phyloP scores from a whole-genome alignment of 2,888 invertebrate genomes.

The Diplolepis rosae region DNA sequence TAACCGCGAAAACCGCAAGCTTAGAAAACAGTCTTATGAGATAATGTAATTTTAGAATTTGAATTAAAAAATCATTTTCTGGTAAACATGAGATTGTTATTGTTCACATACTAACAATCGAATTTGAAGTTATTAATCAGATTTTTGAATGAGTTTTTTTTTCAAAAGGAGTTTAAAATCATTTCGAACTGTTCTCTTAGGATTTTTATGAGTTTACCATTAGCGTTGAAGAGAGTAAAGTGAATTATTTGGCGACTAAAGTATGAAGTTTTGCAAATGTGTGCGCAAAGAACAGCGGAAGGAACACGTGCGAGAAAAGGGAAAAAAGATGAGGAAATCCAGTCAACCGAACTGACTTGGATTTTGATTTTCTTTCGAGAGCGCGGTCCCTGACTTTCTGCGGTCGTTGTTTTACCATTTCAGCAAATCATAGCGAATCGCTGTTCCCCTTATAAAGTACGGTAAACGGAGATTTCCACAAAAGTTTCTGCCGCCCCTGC shows the following conservation, averaged over 20 bases:
- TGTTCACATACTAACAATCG: not conserved
- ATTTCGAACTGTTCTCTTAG: not conserved
- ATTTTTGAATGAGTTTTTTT: not conserved
- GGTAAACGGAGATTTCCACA: slow-evolving; percentile 47
- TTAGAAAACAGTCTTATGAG: slow-evolving; percentile 34
- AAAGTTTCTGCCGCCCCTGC: slow-evolving; percentile 39
- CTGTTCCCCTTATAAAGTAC: slow-evolving; percentile 46
- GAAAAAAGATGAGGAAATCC: slow-evolving; percentile 46
- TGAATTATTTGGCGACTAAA: slow-evolving; percentile 26
- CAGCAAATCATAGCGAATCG: slow-evolving; percentile 52
- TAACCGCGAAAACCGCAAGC: slow-evolving; percentile 36
- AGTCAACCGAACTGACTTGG: slow-evolving; percentile 48
- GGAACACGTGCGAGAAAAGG: slow-evolving; percentile 43
- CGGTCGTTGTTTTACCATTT: slow-evolving; percentile 38
- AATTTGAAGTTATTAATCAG: not conserved
- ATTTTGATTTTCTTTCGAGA: slow-evolving; percentile 52
- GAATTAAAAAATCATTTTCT: slow-evolving; percentile 12
- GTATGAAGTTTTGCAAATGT: slow-evolving; percentile 4
- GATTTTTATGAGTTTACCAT: not conserved
- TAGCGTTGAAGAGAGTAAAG: not conserved
- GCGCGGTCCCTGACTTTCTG: slow-evolving; percentile 44
- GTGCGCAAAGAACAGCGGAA: slow-evolving; percentile 30
- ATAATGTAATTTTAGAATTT: slow-evolving; percentile 7
- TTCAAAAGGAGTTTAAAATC: not conserved
- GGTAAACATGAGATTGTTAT: not conserved